Evolutionary conservation across 2,113 vertebrate genomes (phyloP), one percentile per base, ranked within the genome.

Genomic region (Hassar affinis): DNA sequence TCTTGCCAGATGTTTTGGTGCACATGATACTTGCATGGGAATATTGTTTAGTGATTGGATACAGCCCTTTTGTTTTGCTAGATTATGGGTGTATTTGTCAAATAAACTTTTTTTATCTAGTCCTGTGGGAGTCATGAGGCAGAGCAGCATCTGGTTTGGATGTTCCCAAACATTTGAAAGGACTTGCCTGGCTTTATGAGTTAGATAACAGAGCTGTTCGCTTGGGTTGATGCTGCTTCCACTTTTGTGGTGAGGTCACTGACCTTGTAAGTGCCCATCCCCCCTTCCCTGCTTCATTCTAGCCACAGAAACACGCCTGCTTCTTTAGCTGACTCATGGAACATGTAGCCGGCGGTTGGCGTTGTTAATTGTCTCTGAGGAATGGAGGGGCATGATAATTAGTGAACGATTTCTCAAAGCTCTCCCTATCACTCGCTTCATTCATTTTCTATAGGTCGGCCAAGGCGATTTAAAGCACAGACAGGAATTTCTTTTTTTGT

Each of bases 241-340:
- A 74, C 30, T 77, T 68, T 66, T 27, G 22, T 42, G 61, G 11
- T 18, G 6, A 59, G 30, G 59, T 64, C 54, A 35, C 30, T 27
- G 72, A 27, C 82, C 82, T 27, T 52, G 6, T 47, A 62, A 42
- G 9, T 51, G 49, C 82, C 59, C 12, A 20, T 61, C 82, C 82
- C 74, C 74, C 57, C 52, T 66, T 38, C 81, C 10, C 1, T 78
- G 35, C 25, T 45, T 42, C 33, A 20, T 54, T 57, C 52, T 47
- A 22, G 38, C 22, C 51, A 71, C 61, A 81, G 22, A 57, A 27
- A 52, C 64, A 69, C 6, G 15, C 22, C 62, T 17, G 1, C 20
- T 77, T 52, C 8, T 56, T 81, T 71, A 81, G 27, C 27, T 51
- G 17, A 35, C 66, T 62, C 61, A 22, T 52, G 15, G 56, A 52